A percentile compares a stretch with the other conserved stretches of the same genome.
Conservation (phyloP, 2,888 invertebrate species). For the Orthosia gracilis region DNA sequence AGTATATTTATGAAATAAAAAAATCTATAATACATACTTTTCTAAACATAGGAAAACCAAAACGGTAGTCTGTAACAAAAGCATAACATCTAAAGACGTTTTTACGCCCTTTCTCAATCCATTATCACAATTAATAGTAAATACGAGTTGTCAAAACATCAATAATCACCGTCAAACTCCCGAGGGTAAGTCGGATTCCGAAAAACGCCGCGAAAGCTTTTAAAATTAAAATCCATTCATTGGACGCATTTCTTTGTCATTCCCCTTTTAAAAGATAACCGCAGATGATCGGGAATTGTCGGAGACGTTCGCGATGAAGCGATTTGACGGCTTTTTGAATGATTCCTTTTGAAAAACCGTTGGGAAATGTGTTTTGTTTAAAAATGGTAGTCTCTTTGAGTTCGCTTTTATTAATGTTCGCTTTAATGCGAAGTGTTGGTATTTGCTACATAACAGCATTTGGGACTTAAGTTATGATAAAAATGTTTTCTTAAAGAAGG, state of each 20-base stretch:
- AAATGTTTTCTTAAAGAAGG: background rate
- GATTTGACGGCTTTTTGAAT: slow-evolving; percentile 58
- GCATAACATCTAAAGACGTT: slow-evolving; percentile 17
- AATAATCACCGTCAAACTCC: slow-evolving; percentile 83
- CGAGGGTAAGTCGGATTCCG: slow-evolving; percentile 81
- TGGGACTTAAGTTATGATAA: background rate
- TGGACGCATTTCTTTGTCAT: slow-evolving; percentile 85
- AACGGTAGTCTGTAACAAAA: background rate
- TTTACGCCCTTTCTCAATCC: slow-evolving; percentile 63
- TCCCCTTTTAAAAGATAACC: slow-evolving; percentile 80
- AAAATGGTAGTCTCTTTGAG: slow-evolving; percentile 19
- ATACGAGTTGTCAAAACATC: slow-evolving; percentile 88
- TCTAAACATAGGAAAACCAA: background rate
- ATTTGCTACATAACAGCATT: background rate
- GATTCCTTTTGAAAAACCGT: slow-evolving; percentile 59
- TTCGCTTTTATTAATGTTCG: slow-evolving; percentile 22
- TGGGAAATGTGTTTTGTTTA: slow-evolving; percentile 44
- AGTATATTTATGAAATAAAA: no score
- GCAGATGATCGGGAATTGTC: slow-evolving; percentile 78
- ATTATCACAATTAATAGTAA: slow-evolving; percentile 79
- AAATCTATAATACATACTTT: no score
- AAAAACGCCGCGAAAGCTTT: slow-evolving; percentile 88
- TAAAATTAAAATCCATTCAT: slow-evolving; percentile 89
- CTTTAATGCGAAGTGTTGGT: background rate
- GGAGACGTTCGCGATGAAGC: slow-evolving; percentile 72